phyloP scores from a whole-genome alignment of 2,797 vertebrate genomes.

The Hapalemur alaotrensis region DNA sequence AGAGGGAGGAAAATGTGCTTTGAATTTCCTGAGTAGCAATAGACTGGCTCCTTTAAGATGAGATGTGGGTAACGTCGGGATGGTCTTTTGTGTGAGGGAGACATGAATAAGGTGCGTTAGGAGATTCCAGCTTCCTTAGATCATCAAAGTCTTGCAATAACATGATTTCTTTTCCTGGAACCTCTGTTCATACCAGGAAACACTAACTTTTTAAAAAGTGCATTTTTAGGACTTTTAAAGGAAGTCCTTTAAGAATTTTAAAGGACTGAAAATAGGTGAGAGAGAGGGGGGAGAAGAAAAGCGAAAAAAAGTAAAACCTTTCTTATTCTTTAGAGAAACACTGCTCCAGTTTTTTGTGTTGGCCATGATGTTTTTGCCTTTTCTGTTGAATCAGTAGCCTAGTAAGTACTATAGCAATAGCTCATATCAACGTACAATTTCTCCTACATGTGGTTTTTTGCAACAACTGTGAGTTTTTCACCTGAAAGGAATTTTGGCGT shows the following conservation, averaged over 20 bases:
- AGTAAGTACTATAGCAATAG: conserved; percentile 77
- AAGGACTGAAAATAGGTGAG: conserved; percentile 42
- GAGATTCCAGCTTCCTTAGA: conserved; percentile 56
- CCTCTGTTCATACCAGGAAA: conserved; percentile 58
- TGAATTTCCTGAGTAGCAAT: conserved; percentile 22
- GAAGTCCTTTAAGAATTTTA: conserved; percentile 49
- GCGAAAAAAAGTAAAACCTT: conserved; percentile 15
- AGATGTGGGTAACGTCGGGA: background rate
- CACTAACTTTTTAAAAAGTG: conserved; percentile 20
- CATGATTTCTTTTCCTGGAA: conserved; percentile 63
- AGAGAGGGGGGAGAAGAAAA: background rate
- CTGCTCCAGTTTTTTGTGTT: conserved; percentile 73
- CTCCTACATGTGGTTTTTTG: conserved; percentile 88
- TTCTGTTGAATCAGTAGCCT: conserved; percentile 86
- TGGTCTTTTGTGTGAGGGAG: background rate
- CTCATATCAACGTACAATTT: conserved; percentile 87
- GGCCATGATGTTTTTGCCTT: conserved; percentile 72
- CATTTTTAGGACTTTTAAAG: conserved; percentile 34
- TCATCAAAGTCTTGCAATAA: conserved; percentile 56
- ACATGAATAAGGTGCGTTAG: background rate
- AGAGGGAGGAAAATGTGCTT: background rate
- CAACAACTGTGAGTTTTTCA: conserved; percentile 85
- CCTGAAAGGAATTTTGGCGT: conserved; percentile 80
- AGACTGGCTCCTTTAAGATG: background rate
- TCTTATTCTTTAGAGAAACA: conserved; percentile 59